A percentile compares a stretch with the other conserved stretches of the same genome.
These are phyloP conservation scores for Solenodon paradoxus DNA, from an alignment of 2,113 vertebrate species.

Conservation along the genomic window DNA sequence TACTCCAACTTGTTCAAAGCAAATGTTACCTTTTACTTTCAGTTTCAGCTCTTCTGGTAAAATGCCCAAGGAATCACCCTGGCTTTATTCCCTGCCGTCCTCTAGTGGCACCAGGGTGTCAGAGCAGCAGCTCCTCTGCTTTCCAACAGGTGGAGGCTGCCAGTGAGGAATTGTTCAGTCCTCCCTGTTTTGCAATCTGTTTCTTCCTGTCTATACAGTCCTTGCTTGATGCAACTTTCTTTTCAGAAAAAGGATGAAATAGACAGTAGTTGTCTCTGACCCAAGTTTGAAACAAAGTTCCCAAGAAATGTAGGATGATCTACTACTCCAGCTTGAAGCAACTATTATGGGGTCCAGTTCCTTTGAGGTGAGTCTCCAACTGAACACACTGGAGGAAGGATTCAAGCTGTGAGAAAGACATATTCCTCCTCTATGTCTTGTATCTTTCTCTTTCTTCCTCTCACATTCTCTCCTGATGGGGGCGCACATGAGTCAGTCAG, in stretches of 20 bases:
- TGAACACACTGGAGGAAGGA: neutral
- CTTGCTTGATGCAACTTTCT: neutral
- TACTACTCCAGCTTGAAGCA: neutral
- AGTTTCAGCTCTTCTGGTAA: neutral
- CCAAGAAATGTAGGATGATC: neutral
- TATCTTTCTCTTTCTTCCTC: neutral
- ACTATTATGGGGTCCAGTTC: neutral
- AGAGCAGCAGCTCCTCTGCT: neutral
- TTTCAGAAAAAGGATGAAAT: neutral
- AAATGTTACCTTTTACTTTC: neutral
- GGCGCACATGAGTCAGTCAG: neutral
- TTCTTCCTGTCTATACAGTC: neutral
- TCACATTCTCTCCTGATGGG: neutral
- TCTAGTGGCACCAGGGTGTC: neutral
- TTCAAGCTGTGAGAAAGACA: neutral
- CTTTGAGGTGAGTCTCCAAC: neutral
- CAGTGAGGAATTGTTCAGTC: rapidly evolving
- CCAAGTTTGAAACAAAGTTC: neutral
- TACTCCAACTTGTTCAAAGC: neutral
- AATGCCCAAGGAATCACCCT: neutral
- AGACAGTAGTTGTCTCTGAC: neutral
- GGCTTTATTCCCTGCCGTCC: neutral
- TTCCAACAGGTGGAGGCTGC: neutral
- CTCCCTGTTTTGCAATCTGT: neutral
- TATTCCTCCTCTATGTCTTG: neutral